Base-by-base conservation (phyloP, 2,797 vertebrate genomes). In the Pygocentrus nattereri region DNA sequence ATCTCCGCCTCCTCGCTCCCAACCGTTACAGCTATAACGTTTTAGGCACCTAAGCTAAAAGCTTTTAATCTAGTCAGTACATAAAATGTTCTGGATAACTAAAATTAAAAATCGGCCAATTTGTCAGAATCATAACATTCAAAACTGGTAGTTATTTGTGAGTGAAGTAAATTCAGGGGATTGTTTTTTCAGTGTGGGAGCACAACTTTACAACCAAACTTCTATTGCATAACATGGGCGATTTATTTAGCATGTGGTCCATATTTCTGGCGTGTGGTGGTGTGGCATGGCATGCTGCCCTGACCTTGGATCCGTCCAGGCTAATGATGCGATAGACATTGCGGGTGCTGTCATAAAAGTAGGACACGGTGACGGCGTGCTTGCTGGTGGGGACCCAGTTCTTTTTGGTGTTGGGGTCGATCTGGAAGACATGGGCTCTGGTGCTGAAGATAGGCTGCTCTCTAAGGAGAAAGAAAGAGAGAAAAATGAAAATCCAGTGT, bases 371-470 rank as follows among this genome's bases (percentile, higher is more conserved):
- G 88, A 99, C 97, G 0, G 98, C 97, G 65, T 99, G 97, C 90
- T 98, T 99, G 89, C 98, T 98, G 1, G 97, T 97, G 3, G 98
- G 96, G 75, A 99, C 95, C 98, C 98, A 99, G 90, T 98, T 99
- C 96, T 98, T 99, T 95, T 99, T 99, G 89, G 98, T 99, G 94
- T 59, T 96, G 54, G 97, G 97, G 93, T 99, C 98, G 62, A 99
- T 99, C 94, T 99, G 98, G 96, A 99, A 99, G 95, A 98, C 97
- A 69, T 99, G 98, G 74, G 98, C 98, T 91, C 97, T 94, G 49
- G 97, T 97, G 88, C 97, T 99, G 95, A 97, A 99, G 94, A 99
- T 98, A 84, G 98, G 98, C 94, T 99, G 98, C 88, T 99, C 98
- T 91, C 98, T 99, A 87, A 0, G 50, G 16, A 65, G 13, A 52